Evolutionary conservation across 2,888 invertebrate genomes (phyloP).

Genomic region (Drosophila anomelani): DNA sequence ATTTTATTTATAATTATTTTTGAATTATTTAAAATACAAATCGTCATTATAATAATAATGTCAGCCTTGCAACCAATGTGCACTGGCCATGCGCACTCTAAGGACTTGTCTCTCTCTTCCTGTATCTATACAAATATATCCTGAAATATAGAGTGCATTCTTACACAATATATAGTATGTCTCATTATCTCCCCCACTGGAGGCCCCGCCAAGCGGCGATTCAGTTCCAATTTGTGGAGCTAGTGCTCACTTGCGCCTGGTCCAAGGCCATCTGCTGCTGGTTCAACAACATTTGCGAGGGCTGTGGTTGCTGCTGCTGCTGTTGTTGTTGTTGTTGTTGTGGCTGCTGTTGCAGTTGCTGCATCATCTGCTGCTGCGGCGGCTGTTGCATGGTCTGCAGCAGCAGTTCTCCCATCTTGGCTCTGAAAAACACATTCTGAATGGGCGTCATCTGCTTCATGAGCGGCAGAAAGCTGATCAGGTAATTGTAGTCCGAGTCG

Average conservation of each 20-base stretch:
- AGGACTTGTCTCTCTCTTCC: constrained; percentile 21
- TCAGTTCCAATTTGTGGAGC: constrained; percentile 69
- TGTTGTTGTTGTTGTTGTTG: constrained; percentile 36
- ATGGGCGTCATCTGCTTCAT: constrained; percentile 81
- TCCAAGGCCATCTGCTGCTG: constrained; percentile 77
- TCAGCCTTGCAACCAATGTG: constrained; percentile 33
- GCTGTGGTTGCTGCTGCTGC: constrained; percentile 42
- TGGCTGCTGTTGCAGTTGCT: constrained; percentile 23
- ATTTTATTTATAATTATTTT: not conserved
- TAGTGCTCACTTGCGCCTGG: constrained; percentile 70
- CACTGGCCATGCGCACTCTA: constrained; percentile 27
- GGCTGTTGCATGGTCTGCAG: constrained; percentile 73
- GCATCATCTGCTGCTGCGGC: constrained; percentile 31
- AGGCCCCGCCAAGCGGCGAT: constrained; percentile 7
- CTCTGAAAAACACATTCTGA: constrained; percentile 79
- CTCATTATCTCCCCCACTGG: constrained; percentile 19
- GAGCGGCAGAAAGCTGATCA: constrained; percentile 80
- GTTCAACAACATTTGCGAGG: constrained; percentile 76
- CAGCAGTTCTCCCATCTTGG: constrained; percentile 77
- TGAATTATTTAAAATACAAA: not conserved
- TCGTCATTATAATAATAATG: constrained; percentile 19
- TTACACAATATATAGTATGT: constrained; percentile 7
- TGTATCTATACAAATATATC: not conserved
- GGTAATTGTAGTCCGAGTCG: constrained; percentile 81
- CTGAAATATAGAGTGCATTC: constrained; percentile 1